phyloP scores from a whole-genome alignment of 1,140 invertebrate species.

The Camponotus pennsylvanicus region DNA sequence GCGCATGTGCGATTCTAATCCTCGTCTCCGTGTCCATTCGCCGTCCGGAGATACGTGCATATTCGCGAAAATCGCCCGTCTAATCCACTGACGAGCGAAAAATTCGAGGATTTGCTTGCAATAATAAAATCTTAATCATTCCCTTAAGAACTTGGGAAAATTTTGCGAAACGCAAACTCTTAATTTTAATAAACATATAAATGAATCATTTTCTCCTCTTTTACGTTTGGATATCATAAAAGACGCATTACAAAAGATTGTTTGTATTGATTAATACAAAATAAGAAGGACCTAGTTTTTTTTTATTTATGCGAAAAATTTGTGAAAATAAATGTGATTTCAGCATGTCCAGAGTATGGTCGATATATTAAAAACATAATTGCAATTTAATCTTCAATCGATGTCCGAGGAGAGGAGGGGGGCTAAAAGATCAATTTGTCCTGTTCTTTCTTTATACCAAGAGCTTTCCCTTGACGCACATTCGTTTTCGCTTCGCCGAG shows the following conservation, averaged over 20 bases:
- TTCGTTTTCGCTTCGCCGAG: conserved; percentile 43
- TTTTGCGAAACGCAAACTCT: neutral
- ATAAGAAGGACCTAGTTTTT: too few relatives aligned
- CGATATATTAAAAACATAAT: neutral
- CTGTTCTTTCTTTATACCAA: conserved; percentile 2
- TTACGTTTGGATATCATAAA: too few relatives aligned
- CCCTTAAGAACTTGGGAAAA: neutral
- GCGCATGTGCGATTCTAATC: conserved; percentile 80
- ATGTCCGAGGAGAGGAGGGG: neutral
- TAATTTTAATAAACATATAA: neutral
- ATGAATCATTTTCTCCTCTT: too few relatives aligned
- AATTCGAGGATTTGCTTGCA: conserved; percentile 2
- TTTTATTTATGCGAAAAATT: neutral
- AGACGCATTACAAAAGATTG: too few relatives aligned
- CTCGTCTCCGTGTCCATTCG: conserved; percentile 65
- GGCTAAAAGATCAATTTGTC: conserved; percentile 49
- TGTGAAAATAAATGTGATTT: neutral
- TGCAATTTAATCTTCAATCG: conserved; percentile 12
- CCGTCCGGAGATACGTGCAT: conserved; percentile 68
- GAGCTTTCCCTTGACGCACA: conserved; percentile 47
- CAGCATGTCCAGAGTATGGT: neutral
- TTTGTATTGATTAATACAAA: too few relatives aligned
- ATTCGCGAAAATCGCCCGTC: conserved; percentile 70
- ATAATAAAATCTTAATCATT: neutral
- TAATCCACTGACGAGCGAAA: conserved; percentile 61